Percentiles rank a stretch among this genome's conserved stretches.
Evolutionary conservation across 2,888 invertebrate species (phyloP).

Genomic region (Andrena praecox): DNA sequence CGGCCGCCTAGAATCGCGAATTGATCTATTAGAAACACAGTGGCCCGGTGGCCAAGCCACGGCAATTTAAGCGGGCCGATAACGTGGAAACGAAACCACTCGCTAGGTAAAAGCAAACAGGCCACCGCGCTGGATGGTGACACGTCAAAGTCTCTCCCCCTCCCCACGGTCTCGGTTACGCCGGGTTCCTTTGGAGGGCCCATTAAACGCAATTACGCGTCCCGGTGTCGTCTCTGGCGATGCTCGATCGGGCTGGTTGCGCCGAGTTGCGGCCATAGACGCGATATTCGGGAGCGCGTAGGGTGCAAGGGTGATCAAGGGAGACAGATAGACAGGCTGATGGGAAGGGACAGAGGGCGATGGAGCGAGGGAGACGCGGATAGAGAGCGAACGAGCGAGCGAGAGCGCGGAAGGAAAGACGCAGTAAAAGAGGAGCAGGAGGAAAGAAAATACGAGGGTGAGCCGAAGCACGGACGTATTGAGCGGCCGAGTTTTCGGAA

Average conservation of each 20-base stretch:
- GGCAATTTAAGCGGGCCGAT: constrained; percentile 59
- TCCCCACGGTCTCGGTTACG: constrained; percentile 29
- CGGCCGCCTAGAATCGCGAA: constrained; percentile 41
- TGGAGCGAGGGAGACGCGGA: not conserved
- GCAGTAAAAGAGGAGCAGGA: constrained; percentile 33
- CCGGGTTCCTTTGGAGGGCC: constrained; percentile 63
- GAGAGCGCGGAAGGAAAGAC: constrained; percentile 27
- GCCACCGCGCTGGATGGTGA: constrained; percentile 16
- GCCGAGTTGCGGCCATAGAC: constrained; percentile 26
- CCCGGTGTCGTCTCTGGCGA: constrained; percentile 60
- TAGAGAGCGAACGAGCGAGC: not conserved
- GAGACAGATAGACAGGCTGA: not conserved
- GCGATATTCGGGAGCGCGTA: constrained; percentile 26
- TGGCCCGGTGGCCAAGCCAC: constrained; percentile 13
- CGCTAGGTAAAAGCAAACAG: constrained; percentile 65
- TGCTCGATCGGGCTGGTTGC: constrained; percentile 51
- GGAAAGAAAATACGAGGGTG: constrained; percentile 73
- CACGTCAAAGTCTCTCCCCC: constrained; percentile 56
- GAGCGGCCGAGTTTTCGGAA: constrained; percentile 83
- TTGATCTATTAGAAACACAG: constrained; percentile 55
- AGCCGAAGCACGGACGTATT: constrained; percentile 76
- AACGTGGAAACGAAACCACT: constrained; percentile 58
- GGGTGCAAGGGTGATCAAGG: constrained; percentile 5
- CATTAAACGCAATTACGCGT: constrained; percentile 71
- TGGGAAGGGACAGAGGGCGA: not conserved